These are phyloP conservation scores for Tympanuchus pallidicinctus DNA, from an alignment of 2,113 vertebrate genomes.

Conservation along the genomic window DNA sequence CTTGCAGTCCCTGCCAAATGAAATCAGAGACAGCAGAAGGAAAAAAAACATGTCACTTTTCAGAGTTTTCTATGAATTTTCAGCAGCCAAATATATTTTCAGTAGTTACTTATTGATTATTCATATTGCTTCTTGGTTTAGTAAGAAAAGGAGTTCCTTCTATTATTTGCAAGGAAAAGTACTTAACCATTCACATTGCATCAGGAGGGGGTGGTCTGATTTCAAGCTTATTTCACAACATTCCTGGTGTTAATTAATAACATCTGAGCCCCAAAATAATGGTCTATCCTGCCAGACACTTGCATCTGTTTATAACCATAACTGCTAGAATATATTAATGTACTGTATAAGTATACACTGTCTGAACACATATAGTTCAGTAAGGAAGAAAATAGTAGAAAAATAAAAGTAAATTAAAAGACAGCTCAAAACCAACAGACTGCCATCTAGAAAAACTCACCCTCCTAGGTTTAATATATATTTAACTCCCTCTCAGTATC, in stretches of 20 bases:
- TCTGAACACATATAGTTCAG: background rate
- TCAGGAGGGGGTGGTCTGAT: conserved; percentile 12
- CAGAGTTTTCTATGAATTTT: background rate
- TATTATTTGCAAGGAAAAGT: background rate
- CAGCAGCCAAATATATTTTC: background rate
- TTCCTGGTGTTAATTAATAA: conserved; percentile 67
- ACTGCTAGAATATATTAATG: conserved; percentile 38
- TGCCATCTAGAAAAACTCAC: background rate
- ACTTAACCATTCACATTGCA: conserved; percentile 34
- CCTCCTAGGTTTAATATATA: background rate
- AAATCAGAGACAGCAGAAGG: background rate
- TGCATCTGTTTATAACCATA: conserved; percentile 71
- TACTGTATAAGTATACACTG: conserved; percentile 23
- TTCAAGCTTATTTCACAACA: conserved; percentile 65
- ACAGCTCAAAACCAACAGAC: background rate
- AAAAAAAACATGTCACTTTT: background rate
- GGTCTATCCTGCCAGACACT: conserved; percentile 51
- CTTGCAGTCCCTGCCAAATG: background rate
- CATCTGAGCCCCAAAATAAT: conserved; percentile 66
- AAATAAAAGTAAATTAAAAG: background rate
- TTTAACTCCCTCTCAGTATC: background rate
- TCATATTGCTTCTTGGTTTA: background rate
- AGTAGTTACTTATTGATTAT: conserved; percentile 9
- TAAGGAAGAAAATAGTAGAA: background rate
- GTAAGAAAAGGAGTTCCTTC: background rate